Evolutionary conservation across 2,797 vertebrate species (phyloP), one percentile per base, ranked within the genome.

Genomic region (Nyctalus aviator): DNA sequence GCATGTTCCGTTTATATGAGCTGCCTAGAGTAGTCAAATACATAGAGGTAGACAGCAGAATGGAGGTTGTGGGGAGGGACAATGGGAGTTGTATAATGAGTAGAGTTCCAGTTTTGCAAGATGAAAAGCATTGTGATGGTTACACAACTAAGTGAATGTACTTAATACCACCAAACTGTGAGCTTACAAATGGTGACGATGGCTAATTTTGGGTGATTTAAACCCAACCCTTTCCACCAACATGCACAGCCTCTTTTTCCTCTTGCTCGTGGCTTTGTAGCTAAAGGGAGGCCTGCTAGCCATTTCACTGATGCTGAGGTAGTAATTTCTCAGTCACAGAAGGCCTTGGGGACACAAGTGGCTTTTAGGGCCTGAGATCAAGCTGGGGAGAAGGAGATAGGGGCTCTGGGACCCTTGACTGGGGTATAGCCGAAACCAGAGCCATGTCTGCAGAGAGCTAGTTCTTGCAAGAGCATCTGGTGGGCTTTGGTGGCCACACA

Each of bases 331-430:
- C 87, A 73, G 81, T 68, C 41, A 72, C 57, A 2, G 35, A 41
- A 55, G 12, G 35, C 84, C 46, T 91, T 5, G 0, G 66, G 81
- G 84, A 94, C 69, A 55, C 8, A 6, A 1, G 13, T 91, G 94
- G 66, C 72, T 68, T 91, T 90, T 78, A 41, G 23, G 68, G 84
- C 66, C 81, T 82, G 50, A 59, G 69, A 64, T 84, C 48, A 73
- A 87, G 46, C 84, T 66, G 32, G 44, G 46, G 55, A 77, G 75
- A 41, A 78, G 46, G 69, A 32, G 62, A 30, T 55, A 9, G 81
- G 64, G 50, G 32, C 59, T 75, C 69, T 13, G 44, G 23, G 46
- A 11, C 41, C 37, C 73, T 41, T 66, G 90, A 46, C 15, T 3
- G 23, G 57, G 50, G 23, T 62, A 46, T 50, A 9, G 53, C 64